These are phyloP conservation scores for Centropus bengalensis DNA, from an alignment of 2,113 vertebrate species.

Conservation along the genomic window DNA sequence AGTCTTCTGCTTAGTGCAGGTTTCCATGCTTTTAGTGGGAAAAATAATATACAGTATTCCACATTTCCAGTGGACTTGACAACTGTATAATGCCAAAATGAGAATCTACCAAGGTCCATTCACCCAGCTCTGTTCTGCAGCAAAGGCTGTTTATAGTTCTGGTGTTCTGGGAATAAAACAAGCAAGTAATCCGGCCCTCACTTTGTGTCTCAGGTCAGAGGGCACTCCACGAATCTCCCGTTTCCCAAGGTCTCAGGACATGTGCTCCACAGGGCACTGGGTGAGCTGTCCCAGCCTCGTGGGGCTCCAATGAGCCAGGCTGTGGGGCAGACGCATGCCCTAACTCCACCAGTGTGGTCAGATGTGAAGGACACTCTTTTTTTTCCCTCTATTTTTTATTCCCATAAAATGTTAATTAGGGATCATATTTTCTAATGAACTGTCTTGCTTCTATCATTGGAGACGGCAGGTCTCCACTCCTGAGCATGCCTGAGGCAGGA, in stretches of 20 bases:
- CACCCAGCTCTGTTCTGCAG: not conserved
- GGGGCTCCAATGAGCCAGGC: not conserved
- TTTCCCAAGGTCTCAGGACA: fast-evolving
- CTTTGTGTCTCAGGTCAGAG: not conserved
- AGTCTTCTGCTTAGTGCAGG: not conserved
- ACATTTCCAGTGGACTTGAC: too few species aligned
- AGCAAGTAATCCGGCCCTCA: not conserved
- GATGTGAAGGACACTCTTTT: not conserved
- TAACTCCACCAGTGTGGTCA: fast-evolving
- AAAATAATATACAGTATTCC: not conserved
- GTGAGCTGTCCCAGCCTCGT: not conserved
- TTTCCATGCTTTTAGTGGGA: not conserved
- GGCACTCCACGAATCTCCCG: too few species aligned
- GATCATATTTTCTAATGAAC: not conserved
- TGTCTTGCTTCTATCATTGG: not conserved
- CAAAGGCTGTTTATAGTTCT: not conserved
- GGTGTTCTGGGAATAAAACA: not conserved
- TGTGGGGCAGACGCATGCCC: not conserved
- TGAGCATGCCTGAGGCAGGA: not conserved
- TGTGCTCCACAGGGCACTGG: not conserved
- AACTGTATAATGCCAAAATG: not conserved
- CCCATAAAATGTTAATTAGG: not conserved
- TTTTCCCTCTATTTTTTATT: not conserved
- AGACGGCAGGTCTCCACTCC: not conserved
- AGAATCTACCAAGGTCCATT: not conserved